Evolutionary conservation across 1,140 invertebrate genomes (phyloP), one percentile per base, ranked within the genome.

Genomic region (Colletes latitarsis): DNA sequence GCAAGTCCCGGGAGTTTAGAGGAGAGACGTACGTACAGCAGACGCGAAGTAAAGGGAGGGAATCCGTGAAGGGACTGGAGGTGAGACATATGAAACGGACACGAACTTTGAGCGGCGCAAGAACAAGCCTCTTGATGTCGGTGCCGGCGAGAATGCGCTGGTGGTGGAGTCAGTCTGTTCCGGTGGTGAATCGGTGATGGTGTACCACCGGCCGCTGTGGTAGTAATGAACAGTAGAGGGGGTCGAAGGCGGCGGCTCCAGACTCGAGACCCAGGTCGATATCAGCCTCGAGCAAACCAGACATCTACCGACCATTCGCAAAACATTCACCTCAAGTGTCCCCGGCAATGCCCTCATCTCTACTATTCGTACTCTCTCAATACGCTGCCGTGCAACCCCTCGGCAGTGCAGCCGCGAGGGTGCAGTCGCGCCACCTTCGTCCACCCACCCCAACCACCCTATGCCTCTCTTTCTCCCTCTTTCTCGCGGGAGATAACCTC

Each of bases 301-400:
- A 93, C 92, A 93, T 93, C 92, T 93, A 93, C 92, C 92, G 92
- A 93, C 92, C 92, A 93, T 93, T 93, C 92, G 92, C 92, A 93
- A 93, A 93, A 93, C 92, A 93, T 93, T 93, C 92, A 93, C 92
- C 92, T 93, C 92, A 92, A 93, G 92, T 93, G 92, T 92, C 90
- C 91, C 90, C 88, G 89, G 90, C 91, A 88, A 84, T 90, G 88
- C 82, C 74, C 84, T 83, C 79, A 78, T 78, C 79, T 62, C 46
- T 72, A 12, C 39, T 39, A 21, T 68, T 77, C 79, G 49, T 57
- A 30, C 70, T 64, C 81, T 69, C 82, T 78, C 77, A 41, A 83
- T 82, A 73, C 82, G 80, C 82, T 81, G 84, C 84, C 41, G 58
- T 83, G 81, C 85, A 75, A 46, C 66, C 78, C 78, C 67, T 78